Percentiles rank a stretch among this genome's conserved stretches.
phyloP scores from a whole-genome alignment of 2,797 vertebrate genomes.

The Acanthopagrus latus region DNA sequence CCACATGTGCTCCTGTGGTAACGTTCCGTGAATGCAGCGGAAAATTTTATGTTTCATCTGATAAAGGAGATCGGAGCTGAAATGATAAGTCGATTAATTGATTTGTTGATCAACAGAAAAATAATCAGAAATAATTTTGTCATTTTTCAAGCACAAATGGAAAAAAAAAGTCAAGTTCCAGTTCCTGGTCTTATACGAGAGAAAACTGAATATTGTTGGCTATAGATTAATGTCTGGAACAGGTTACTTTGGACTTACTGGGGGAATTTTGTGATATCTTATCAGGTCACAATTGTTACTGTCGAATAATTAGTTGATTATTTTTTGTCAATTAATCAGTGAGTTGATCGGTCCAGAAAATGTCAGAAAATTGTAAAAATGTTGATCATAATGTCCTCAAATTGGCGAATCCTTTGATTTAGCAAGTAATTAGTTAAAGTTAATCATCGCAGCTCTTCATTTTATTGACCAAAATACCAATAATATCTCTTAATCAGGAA shows the following conservation, averaged over 20 bases:
- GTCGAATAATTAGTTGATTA: too few species aligned
- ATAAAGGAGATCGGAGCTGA: not conserved
- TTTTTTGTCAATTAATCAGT: too few species aligned
- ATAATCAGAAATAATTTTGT: not conserved
- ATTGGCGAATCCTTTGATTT: too few species aligned
- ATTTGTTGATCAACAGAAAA: not conserved
- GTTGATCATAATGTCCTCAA: too few species aligned
- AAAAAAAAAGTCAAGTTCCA: not conserved
- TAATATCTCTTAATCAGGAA: not conserved
- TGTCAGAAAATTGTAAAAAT: too few species aligned
- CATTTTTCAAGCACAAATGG: not conserved
- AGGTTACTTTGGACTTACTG: not conserved
- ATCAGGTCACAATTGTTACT: too few species aligned
- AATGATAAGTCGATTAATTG: not conserved
- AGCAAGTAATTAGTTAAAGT: too few species aligned
- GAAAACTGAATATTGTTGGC: not conserved
- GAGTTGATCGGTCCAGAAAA: too few species aligned
- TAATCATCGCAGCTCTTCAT: not conserved
- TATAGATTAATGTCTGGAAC: not conserved
- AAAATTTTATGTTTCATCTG: not conserved
- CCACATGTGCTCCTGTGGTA: conserved; percentile 20
- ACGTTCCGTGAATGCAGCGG: not conserved
- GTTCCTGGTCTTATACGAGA: not conserved
- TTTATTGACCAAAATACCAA: not conserved
- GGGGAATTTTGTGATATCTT: not conserved